Conservation (phyloP, 2,113 vertebrate species). For the Microtus ochrogaster region DNA sequence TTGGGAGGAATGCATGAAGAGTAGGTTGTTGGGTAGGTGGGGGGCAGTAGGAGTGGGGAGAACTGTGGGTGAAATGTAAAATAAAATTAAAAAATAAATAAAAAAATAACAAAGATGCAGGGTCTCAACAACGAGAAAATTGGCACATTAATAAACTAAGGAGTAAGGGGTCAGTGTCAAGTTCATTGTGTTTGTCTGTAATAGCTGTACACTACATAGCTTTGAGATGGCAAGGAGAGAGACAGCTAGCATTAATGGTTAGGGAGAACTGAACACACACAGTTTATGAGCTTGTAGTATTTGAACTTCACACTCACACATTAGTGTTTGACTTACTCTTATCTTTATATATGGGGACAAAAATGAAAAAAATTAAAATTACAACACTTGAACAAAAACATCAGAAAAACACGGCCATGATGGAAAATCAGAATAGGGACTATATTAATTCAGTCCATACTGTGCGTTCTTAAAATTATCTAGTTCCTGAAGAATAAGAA, state of each 20-base stretch:
- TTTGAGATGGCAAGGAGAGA: not conserved
- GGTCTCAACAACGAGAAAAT: not conserved
- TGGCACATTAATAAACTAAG: not conserved
- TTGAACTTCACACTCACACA: not conserved
- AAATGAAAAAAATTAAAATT: not conserved
- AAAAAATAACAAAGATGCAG: not conserved
- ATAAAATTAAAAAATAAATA: too few relatives aligned
- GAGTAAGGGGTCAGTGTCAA: not conserved
- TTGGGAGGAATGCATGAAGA: too few relatives aligned
- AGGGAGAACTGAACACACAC: not conserved
- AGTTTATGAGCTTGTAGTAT: not conserved
- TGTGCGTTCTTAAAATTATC: not conserved
- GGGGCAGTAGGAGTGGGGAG: too few relatives aligned
- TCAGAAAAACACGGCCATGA: not conserved
- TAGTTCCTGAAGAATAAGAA: not conserved
- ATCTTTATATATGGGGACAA: not conserved
- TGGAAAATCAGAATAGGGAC: not conserved
- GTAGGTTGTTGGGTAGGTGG: too few relatives aligned
- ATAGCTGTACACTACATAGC: accelerated
- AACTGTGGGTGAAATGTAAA: too few relatives aligned
- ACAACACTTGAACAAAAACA: not conserved
- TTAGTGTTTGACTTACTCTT: not conserved
- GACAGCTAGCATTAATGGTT: not conserved
- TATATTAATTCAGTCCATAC: not conserved
- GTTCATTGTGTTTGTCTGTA: not conserved